phyloP scores from a whole-genome alignment of 92 coral and sea anemone species.

The Diadumene lineata region DNA sequence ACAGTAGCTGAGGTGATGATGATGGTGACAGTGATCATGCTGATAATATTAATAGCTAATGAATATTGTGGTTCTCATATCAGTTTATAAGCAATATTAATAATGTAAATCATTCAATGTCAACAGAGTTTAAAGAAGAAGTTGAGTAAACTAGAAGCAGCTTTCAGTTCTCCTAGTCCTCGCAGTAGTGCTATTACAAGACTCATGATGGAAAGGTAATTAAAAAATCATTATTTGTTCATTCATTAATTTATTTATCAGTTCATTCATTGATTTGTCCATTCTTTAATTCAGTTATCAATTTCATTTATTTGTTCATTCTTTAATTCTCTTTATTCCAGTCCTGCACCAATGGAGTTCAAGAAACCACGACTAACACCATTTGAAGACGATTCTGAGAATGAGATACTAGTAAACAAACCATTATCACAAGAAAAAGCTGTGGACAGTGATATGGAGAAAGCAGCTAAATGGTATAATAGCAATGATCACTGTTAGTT shows the following conservation, averaged over 20 bases:
- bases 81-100: too few species aligned
- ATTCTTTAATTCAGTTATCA: background rate
- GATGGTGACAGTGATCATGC: background rate
- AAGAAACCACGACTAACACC: conserved; percentile 60
- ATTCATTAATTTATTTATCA: background rate
- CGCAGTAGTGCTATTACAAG: conserved; percentile 74
- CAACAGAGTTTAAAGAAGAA: conserved; percentile 68
- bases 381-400: conserved; percentile 52
- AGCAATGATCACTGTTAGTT: too few species aligned
- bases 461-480: conserved; percentile 57
- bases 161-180: conserved; percentile 78
- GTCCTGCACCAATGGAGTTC: conserved; percentile 73
- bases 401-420: conserved; percentile 25
- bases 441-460: conserved; percentile 40
- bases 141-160: conserved; percentile 60
- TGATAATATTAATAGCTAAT: background rate
- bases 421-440: conserved; percentile 23
- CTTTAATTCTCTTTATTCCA: background rate
- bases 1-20: background rate
- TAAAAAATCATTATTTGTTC: too few species aligned
- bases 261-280: background rate
- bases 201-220: conserved; percentile 65
- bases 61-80: background rate
- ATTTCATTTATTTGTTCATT: background rate
- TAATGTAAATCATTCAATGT: too few species aligned